phyloP scores from a whole-genome alignment of 1,140 invertebrate species.

The Zaprionus capensis region DNA sequence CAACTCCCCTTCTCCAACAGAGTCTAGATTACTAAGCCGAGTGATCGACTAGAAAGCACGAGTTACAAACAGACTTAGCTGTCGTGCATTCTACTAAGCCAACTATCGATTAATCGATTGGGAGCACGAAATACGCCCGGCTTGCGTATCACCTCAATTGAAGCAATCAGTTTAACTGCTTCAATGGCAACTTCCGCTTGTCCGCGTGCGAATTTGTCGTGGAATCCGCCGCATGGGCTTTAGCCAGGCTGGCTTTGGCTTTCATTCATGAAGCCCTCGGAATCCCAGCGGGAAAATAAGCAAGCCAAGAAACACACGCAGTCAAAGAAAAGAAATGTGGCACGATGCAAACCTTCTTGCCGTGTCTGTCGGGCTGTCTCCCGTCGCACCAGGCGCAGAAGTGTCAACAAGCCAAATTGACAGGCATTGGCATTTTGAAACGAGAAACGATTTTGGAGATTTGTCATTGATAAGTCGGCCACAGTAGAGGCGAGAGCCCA shows the following conservation, averaged over 20 bases:
- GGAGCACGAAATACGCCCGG: not conserved
- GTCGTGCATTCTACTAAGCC: not conserved
- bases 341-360: constrained; percentile 62
- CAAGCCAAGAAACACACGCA: constrained; percentile 35
- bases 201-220: constrained; percentile 19
- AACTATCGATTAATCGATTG: not conserved
- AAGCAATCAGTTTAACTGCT: not conserved
- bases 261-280: constrained; percentile 73
- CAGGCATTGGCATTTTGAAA: constrained; percentile 69
- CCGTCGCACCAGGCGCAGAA: constrained; percentile 56
- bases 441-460: constrained; percentile 81
- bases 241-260: constrained; percentile 29
- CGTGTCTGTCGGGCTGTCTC: constrained; percentile 41
- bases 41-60: too few relatives aligned
- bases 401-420: constrained; percentile 80
- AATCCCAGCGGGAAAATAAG: constrained; percentile 78
- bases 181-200: constrained; percentile 10
- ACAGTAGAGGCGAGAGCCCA: constrained; percentile 41
- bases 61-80: too few relatives aligned
- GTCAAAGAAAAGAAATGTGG: constrained; percentile 58
- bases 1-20: too few relatives aligned
- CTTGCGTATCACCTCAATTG: constrained; percentile 67
- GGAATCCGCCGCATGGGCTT: constrained; percentile 49
- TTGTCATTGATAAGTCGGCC: constrained; percentile 81
- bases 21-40: too few relatives aligned